Evolutionary conservation across 2,888 invertebrate genomes (phyloP).

Genomic region (Peribatodes rhomboidaria): DNA sequence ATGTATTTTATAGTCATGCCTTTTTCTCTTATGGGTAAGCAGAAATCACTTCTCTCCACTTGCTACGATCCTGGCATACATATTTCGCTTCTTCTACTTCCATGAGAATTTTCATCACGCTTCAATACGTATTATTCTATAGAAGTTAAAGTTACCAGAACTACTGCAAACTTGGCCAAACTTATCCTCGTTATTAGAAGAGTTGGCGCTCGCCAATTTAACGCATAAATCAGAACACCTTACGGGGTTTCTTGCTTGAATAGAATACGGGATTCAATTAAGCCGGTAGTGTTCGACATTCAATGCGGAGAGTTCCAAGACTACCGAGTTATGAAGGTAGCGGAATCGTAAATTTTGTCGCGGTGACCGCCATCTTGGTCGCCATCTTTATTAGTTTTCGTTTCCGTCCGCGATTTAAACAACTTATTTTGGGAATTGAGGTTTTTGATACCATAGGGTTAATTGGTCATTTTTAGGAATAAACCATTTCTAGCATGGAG

Average conservation of each 20-base stretch:
- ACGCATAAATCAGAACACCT: conserved; percentile 68
- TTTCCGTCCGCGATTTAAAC: not conserved
- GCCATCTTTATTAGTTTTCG: conserved; percentile 32
- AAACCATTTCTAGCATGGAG: no score
- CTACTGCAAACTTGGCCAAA: conserved; percentile 56
- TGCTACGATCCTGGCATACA: no score
- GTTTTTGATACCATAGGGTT: not conserved
- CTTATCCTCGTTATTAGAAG: conserved; percentile 57
- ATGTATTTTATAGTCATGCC: no score
- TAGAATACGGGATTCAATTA: conserved; percentile 61
- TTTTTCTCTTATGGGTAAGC: no score
- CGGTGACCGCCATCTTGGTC: conserved; percentile 26
- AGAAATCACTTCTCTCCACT: no score
- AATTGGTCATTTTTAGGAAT: no score
- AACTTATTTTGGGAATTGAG: conserved; percentile 5
- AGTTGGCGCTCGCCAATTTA: conserved; percentile 60
- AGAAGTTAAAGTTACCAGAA: no score
- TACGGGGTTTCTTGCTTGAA: conserved; percentile 58
- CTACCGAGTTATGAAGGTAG: conserved; percentile 32
- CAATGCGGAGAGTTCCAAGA: conserved; percentile 39
- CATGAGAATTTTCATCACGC: no score
- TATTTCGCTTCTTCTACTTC: no score
- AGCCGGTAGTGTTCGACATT: conserved; percentile 50
- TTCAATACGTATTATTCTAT: no score
- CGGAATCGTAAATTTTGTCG: conserved; percentile 32